Evolutionary conservation across 2,888 invertebrate genomes (phyloP).

Genomic region (Tortricodes alternella): DNA sequence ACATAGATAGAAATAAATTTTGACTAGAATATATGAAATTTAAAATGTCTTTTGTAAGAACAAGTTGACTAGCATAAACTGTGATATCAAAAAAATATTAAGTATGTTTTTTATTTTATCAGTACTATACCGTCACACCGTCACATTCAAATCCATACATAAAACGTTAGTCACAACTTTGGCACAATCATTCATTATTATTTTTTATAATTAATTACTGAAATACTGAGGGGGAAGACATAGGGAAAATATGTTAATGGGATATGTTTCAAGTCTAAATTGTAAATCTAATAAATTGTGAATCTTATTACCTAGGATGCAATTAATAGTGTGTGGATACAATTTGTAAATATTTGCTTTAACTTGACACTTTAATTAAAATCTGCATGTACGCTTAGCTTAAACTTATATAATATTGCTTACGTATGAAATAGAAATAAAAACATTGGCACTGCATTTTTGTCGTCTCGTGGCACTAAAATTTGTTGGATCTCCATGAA

Average conservation of each 20-base stretch:
- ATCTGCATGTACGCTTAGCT: constrained; percentile 29
- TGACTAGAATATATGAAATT: constrained; percentile 71
- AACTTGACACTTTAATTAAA: constrained; percentile 38
- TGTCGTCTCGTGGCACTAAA: constrained; percentile 64
- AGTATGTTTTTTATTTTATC: constrained; percentile 43
- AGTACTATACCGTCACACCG: constrained; percentile 48
- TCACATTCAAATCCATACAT: constrained; percentile 51
- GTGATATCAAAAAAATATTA: constrained; percentile 53
- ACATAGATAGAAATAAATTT: constrained; percentile 67
- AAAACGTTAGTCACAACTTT: constrained; percentile 67
- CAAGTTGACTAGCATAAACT: constrained; percentile 77
- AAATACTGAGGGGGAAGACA: constrained; percentile 80
- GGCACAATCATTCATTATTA: constrained; percentile 70
- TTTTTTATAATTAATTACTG: constrained; percentile 53
- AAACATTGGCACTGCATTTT: constrained; percentile 67
- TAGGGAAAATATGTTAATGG: constrained; percentile 63
- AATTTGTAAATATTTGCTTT: constrained; percentile 52
- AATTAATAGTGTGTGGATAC: constrained; percentile 68
- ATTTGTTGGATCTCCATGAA: constrained; percentile 41
- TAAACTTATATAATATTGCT: constrained; percentile 37
- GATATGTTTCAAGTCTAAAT: constrained; percentile 72
- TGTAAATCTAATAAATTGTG: constrained; percentile 55
- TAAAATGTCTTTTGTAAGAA: constrained; percentile 61
- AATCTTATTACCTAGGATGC: constrained; percentile 72
- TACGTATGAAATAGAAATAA: constrained; percentile 38